Evolutionary conservation across 92 coral and sea anemone species (phyloP).

Genomic region (Montipora capitata): DNA sequence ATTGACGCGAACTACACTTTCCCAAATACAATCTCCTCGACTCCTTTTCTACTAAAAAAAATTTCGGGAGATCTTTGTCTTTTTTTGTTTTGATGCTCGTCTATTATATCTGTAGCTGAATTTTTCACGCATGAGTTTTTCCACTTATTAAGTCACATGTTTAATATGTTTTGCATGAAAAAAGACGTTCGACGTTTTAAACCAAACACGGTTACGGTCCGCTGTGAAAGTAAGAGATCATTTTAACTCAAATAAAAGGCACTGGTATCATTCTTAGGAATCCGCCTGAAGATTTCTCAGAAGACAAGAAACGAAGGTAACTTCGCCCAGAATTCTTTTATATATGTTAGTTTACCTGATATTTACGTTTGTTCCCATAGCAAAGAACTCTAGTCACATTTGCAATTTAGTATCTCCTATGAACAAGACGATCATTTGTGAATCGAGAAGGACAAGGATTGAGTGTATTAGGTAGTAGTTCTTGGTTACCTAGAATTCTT

Average conservation of each 20-base stretch:
- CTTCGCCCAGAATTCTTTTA: not conserved
- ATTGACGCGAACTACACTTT: no score
- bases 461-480: not conserved
- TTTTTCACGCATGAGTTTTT: no score
- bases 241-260: not conserved
- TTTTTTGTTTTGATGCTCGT: no score
- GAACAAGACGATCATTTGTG: not conserved
- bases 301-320: not conserved
- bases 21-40: no score
- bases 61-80: no score
- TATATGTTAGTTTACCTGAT: not conserved
- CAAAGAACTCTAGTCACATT: not conserved
- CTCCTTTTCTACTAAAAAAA: no score
- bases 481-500: no score
- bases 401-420: not conserved
- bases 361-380: not conserved
- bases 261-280: not conserved
- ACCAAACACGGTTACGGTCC: not conserved
- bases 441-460: not conserved
- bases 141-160: no score
- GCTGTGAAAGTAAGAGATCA: not conserved
- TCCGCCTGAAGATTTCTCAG: not conserved
- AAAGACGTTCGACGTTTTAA: not conserved
- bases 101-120: no score
- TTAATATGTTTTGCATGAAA: not conserved